A percentile compares a stretch with the other conserved stretches of the same genome.
These are phyloP conservation scores for Sebastes kiyomatsui DNA, from an alignment of 2,797 vertebrate genomes.

Conservation along the genomic window DNA sequence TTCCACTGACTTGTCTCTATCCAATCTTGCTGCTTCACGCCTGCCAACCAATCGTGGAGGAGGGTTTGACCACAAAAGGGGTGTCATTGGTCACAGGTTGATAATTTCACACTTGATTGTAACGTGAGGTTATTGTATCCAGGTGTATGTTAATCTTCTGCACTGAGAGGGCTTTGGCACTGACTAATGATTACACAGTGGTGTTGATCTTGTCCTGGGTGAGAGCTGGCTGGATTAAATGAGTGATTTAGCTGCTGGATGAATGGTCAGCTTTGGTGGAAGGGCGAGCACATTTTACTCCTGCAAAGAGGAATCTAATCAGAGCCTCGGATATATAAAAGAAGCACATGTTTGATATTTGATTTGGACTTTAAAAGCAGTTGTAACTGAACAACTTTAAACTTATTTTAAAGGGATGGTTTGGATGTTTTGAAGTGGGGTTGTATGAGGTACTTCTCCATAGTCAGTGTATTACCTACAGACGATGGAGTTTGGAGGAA, in stretches of 20 bases:
- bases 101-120: constrained; percentile 67
- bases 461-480: neutral
- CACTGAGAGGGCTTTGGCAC: constrained; percentile 52
- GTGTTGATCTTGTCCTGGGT: constrained; percentile 61
- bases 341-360: constrained; percentile 10
- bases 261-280: constrained; percentile 62
- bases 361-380: neutral
- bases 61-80: constrained; percentile 53
- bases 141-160: constrained; percentile 56
- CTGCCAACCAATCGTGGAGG: constrained; percentile 57
- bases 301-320: constrained; percentile 43
- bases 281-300: constrained; percentile 21
- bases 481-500: neutral
- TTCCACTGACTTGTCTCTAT: constrained; percentile 65
- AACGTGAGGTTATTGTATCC: constrained; percentile 39
- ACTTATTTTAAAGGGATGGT: neutral
- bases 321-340: constrained; percentile 46
- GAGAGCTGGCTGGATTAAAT: constrained; percentile 26
- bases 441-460: neutral
- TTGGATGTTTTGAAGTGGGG: neutral
- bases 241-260: constrained; percentile 46
- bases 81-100: constrained; percentile 63
- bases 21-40: constrained; percentile 65
- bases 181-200: constrained; percentile 58
- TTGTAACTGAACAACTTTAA: neutral